Evolutionary conservation across 1,140 invertebrate genomes (phyloP), one percentile per base, ranked within the genome.

Genomic region (Drepana arcuata): DNA sequence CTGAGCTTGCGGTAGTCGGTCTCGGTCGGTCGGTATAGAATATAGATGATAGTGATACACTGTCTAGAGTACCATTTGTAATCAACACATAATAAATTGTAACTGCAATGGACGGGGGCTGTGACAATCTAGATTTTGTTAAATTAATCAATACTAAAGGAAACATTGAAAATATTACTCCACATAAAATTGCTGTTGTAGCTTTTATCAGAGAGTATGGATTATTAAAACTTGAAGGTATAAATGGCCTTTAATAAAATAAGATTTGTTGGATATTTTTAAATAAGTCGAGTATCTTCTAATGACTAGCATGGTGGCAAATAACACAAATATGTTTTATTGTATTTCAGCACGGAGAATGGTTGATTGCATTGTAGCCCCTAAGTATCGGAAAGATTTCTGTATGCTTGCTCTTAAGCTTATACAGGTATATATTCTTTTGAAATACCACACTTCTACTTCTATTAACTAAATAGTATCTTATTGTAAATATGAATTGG

Each of bases 371-470:
- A 62, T 63, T 13, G 70, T 83, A 53, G 64, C 75, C 25, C 79
- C 83, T 10, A 84, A 79, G 52, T 83, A 84, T 47, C 66, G 80
- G 33, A 84, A 83, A 56, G 83, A 84, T 51, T 84, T 84, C 54
- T 83, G 80, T 57, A 75, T 84, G 46, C 48, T 84, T 12, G 77
- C 81, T 13, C 56, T 84, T 11, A 84, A 84, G 47, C 36, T 84
- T 26, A 83, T 83, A 46, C 80, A 83, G 73, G 80, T 83, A 59
- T 34, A 15, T 34, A 23, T n/a, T n/a, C n/a, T n/a, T n/a, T n/a
- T n/a, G n/a, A n/a, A n/a, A n/a, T n/a, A n/a, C n/a, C n/a, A n/a
- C n/a, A n/a, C n/a, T n/a, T n/a, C n/a, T n/a, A n/a, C n/a, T n/a
- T n/a, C n/a, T n/a, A n/a, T n/a, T n/a, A n/a, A n/a, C n/a, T n/a